phyloP scores from a whole-genome alignment of 2,797 vertebrate genomes.

The Acrocephalus scirpaceus region DNA sequence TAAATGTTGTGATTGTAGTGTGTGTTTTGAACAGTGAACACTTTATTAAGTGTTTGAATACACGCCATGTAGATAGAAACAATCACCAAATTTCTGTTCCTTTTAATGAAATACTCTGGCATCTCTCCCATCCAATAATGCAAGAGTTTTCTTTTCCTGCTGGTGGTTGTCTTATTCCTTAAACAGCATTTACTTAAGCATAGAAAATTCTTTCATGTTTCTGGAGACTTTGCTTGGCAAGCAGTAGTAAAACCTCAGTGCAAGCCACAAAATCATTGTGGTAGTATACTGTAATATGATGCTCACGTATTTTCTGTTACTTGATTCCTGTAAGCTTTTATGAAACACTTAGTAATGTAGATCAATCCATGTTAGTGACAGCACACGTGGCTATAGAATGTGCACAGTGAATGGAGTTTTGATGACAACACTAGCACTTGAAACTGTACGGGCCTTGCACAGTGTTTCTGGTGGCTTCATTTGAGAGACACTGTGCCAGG shows the following conservation, averaged over 20 bases:
- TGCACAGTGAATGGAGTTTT: background rate
- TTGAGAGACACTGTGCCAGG: background rate
- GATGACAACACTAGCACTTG: background rate
- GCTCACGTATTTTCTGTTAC: background rate
- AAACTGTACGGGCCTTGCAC: background rate
- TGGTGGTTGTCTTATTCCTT: background rate
- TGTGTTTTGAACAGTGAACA: background rate
- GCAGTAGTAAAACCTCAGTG: background rate
- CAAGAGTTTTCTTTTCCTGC: background rate
- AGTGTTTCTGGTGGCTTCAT: background rate
- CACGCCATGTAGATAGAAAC: background rate
- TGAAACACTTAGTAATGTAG: background rate
- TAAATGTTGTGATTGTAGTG: background rate
- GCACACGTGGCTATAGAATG: background rate
- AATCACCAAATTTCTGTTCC: background rate
- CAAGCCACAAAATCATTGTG: background rate
- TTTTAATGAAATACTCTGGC: background rate
- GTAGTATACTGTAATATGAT: constrained; percentile 3
- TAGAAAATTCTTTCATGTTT: background rate
- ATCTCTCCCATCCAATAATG: background rate
- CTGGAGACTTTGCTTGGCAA: constrained; percentile 6
- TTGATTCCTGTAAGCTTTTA: constrained; percentile 13
- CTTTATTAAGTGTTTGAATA: background rate
- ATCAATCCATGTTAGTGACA: background rate
- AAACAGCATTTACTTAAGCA: background rate